Conservation (phyloP, 1,140 invertebrate genomes). For the Conus ventricosus region DNA sequence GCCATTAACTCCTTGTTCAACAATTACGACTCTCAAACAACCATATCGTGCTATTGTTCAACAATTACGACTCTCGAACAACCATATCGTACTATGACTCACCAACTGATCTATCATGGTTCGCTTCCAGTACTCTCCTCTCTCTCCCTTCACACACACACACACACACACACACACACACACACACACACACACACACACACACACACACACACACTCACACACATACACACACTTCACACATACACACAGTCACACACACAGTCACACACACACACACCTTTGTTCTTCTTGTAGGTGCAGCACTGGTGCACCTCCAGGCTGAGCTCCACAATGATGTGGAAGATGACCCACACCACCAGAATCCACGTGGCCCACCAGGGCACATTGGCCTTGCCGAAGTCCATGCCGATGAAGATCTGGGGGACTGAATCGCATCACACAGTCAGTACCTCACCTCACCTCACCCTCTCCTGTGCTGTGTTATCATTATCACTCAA, state of each 20-base stretch:
- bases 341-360: conserved; percentile 90
- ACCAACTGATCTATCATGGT: no score
- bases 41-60: no score
- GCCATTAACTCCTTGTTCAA: no score
- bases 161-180: no score
- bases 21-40: no score
- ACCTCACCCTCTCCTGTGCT: background rate
- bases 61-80: no score
- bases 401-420: conserved; percentile 92
- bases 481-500: background rate
- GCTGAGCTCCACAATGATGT: conserved; percentile 91
- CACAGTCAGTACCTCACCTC: background rate
- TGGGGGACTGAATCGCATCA: conserved; percentile 83
- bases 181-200: no score
- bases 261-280: conserved; percentile 47
- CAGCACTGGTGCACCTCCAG: conserved; percentile 78
- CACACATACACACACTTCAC: background rate
- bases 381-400: conserved; percentile 89
- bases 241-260: background rate
- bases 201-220: no score
- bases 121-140: no score
- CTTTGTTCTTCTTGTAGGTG: conserved; percentile 73
- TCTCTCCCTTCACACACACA: no score
- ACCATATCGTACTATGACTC: no score
- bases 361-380: conserved; percentile 91